Evolutionary conservation across 2,888 invertebrate genomes (phyloP).

Genomic region (Teinopalpus imperialis): DNA sequence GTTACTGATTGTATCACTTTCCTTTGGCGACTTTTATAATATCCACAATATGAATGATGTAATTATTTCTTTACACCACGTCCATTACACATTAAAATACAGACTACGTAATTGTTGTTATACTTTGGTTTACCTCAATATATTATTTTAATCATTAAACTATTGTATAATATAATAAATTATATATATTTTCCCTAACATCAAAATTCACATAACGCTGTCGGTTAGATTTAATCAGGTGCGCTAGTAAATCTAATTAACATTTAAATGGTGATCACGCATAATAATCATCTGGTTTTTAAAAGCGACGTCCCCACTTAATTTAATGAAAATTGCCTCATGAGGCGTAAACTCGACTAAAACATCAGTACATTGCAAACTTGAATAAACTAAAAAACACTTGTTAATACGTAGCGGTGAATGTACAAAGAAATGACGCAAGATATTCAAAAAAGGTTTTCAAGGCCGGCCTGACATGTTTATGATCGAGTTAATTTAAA

Average conservation of each 20-base stretch:
- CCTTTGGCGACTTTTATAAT: no score
- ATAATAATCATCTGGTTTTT: constrained; percentile 75
- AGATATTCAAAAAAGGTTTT: constrained; percentile 27
- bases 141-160: background rate
- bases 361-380: constrained; percentile 45
- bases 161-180: background rate
- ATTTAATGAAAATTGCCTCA: constrained; percentile 70
- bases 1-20: no score
- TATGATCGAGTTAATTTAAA: constrained; percentile 15
- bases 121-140: no score
- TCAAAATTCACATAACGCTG: constrained; percentile 30
- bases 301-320: constrained; percentile 66
- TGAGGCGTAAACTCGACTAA: constrained; percentile 58
- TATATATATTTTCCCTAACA: constrained; percentile 2
- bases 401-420: constrained; percentile 54
- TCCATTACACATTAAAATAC: no score
- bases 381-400: constrained; percentile 49
- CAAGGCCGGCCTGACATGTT: constrained; percentile 6
- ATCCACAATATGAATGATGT: no score
- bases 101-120: no score
- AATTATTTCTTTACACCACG: no score
- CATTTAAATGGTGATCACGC: constrained; percentile 80
- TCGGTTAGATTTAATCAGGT: constrained; percentile 65
- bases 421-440: constrained; percentile 46
- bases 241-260: constrained; percentile 74